Evolutionary conservation across 92 coral and sea anemone genomes (phyloP).

Genomic region (Paramuricea clavata): DNA sequence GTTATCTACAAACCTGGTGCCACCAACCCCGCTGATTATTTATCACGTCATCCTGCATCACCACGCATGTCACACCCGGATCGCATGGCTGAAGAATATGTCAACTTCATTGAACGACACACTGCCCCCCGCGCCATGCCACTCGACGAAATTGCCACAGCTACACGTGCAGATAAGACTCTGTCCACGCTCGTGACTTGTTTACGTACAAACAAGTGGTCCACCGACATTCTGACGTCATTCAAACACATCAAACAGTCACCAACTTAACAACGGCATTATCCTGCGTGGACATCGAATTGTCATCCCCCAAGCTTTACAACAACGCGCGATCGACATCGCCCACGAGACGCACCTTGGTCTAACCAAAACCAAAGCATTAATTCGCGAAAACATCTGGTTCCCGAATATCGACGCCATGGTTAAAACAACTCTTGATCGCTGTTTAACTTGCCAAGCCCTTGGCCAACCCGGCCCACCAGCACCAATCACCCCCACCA

Average conservation of each 20-base stretch:
- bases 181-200: no score
- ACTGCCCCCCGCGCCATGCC: not conserved
- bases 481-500: conserved; percentile 17
- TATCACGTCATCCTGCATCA: conserved; percentile 1
- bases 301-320: not conserved
- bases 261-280: not conserved
- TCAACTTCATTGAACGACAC: not conserved
- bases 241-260: conserved; percentile 4
- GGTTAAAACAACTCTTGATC: not conserved
- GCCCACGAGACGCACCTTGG: conserved; percentile 5
- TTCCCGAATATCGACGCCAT: conserved; percentile 40
- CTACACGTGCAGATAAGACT: not conserved
- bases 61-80: not conserved
- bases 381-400: conserved; percentile 36
- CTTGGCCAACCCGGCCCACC: not conserved
- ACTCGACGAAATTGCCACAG: not conserved
- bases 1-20: conserved; percentile 14
- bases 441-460: conserved; percentile 51
- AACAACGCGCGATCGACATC: conserved; percentile 5
- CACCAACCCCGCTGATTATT: not conserved
- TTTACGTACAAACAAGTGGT: no score
- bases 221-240: not conserved
- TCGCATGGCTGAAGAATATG: not conserved
- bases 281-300: conserved; percentile 11
- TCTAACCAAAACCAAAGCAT: conserved; percentile 19